phyloP scores from a whole-genome alignment of 2,113 vertebrate genomes.

The human region GRCh38 chr6:41399001-41399500 shows the following conservation, averaged over 20 bases:
- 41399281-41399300: neutral
- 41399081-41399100: neutral
- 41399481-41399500: neutral
- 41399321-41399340: neutral
- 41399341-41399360: neutral
- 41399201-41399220: neutral
- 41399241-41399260: neutral
- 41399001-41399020: neutral
- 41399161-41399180: neutral
- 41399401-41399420: neutral
- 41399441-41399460: neutral
- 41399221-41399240: neutral
- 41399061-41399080: neutral
- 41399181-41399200: neutral
- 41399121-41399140: neutral
- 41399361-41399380: neutral
- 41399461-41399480: neutral
- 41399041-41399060: neutral
- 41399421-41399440: neutral
- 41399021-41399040: neutral
- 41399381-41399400: neutral
- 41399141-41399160: neutral
- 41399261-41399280: neutral
- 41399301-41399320: neutral
- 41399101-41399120: neutral